Percentiles rank a stretch among this genome's conserved stretches.
Conservation (phyloP, 2,797 vertebrate genomes). For the Onychomys arenicola region DNA sequence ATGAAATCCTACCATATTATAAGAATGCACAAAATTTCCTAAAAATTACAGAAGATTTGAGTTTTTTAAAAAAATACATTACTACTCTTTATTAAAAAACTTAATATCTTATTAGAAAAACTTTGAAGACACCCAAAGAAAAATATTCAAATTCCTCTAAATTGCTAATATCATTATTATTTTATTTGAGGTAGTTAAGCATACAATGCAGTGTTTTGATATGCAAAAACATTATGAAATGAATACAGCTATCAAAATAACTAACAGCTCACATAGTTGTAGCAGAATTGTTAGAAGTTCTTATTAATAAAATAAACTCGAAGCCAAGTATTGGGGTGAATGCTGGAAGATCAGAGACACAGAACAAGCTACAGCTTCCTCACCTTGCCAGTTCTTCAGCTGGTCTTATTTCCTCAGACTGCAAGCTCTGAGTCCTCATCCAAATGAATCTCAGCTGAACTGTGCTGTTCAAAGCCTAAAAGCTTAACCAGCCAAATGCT, state of each 20-base stretch:
- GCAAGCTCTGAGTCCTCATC: no score
- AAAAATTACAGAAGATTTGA: neutral
- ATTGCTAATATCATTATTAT: neutral
- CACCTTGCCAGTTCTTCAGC: no score
- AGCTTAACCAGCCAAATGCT: no score
- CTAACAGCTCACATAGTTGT: neutral
- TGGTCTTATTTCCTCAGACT: no score
- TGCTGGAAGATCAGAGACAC: no score
- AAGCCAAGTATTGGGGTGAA: no score
- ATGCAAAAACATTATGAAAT: neutral
- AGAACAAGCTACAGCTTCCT: no score
- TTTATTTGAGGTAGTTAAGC: neutral
- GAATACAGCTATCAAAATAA: neutral
- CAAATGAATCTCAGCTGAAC: no score
- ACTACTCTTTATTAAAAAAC: neutral
- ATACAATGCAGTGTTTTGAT: neutral
- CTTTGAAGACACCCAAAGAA: neutral
- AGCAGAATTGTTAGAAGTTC: no score
- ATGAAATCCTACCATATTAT: neutral
- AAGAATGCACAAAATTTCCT: neutral
- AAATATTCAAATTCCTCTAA: neutral
- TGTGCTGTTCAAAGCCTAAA: no score
- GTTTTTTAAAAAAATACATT: neutral
- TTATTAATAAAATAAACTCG: no score
- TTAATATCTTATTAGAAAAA: neutral